Base-by-base conservation (phyloP, 2,113 vertebrate species). In the Tricholaema leucomelas region DNA sequence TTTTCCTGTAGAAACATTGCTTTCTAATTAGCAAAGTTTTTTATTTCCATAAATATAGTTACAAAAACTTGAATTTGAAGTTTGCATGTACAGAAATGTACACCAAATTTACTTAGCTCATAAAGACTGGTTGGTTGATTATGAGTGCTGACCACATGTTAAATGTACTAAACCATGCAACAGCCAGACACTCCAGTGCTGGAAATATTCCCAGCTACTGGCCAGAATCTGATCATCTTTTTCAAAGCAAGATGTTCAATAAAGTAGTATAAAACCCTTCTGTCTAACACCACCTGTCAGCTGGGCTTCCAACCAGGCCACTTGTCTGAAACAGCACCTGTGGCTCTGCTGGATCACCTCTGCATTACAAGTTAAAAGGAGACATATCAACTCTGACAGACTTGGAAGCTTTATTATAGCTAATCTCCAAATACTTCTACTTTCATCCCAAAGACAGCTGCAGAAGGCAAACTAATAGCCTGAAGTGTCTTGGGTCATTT, bases 231-330 rank as follows among this genome's bases (percentile, higher is more conserved):
- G 23, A 90, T 56, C 63, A 71, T 8, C 40, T 73, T 94, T 76
- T 76, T 72, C 83, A 66, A 81, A 70, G 81, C 5, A 84, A 93
- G 46, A 27, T 36, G 25, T 66, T 81, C 63, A 55, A 36, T 20
- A 65, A 75, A 65, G 44, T 38, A 63, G 16, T 50, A 88, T 90
- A 89, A 84, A 25, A 1, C 15, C 8, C 71, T 79, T 44, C 63
- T 81, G 38, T 71, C 42, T 61, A 73, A 55, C 50, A 81, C n/a
- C 81, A 94, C 71, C 77, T 88, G 83, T 85, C 74, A 94, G 13
- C 46, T 83, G 72, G 82, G 69, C 66, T 86, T 84, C 93, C 90
- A 73, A 87, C 56, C 72, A 92, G 48, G 28, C 42, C 84, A 82
- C 18, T 3, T 1, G 58, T 42, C 54, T 75, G 61, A 90, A 61